Percentiles rank a stretch among this genome's conserved stretches.
Evolutionary conservation across 1,140 invertebrate genomes (phyloP).

Genomic region (Kradibia gibbosae): DNA sequence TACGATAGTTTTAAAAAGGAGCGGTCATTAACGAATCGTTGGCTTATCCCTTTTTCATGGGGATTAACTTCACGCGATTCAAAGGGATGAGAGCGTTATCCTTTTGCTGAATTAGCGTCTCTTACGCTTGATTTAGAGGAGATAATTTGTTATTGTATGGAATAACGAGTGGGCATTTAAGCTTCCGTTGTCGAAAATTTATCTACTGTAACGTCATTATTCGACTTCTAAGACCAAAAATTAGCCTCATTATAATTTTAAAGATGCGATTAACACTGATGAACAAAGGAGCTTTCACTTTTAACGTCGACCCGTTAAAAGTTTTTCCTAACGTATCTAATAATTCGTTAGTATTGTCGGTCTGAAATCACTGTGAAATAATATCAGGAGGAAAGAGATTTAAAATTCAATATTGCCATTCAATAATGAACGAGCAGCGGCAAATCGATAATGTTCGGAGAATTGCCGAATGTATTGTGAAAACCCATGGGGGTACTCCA

Average conservation of each 20-base stretch:
- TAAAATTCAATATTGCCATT: no score
- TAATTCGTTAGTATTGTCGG: no score
- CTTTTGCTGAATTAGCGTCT: not conserved
- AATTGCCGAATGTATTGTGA: not conserved
- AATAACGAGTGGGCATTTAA: constrained; percentile 13
- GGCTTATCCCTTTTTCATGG: not conserved
- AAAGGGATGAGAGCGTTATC: constrained; percentile 8
- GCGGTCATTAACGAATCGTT: constrained; percentile 25
- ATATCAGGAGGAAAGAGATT: no score
- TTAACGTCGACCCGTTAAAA: no score
- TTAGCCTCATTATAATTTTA: not conserved
- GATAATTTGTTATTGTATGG: constrained; percentile 22
- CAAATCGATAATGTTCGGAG: no score
- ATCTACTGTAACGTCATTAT: not conserved
- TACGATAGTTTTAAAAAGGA: constrained; percentile 32
- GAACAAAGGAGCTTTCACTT: not conserved
- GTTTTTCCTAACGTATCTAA: no score
- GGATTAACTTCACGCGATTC: not conserved
- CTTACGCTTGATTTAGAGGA: not conserved
- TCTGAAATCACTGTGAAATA: no score
- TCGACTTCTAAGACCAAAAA: not conserved
- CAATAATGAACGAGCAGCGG: no score
- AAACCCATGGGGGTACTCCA: not conserved
- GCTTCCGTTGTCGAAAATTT: not conserved
- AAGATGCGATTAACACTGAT: not conserved